Evolutionary conservation across 1,140 invertebrate species (phyloP).

Genomic region (Drosophila teissieri): DNA sequence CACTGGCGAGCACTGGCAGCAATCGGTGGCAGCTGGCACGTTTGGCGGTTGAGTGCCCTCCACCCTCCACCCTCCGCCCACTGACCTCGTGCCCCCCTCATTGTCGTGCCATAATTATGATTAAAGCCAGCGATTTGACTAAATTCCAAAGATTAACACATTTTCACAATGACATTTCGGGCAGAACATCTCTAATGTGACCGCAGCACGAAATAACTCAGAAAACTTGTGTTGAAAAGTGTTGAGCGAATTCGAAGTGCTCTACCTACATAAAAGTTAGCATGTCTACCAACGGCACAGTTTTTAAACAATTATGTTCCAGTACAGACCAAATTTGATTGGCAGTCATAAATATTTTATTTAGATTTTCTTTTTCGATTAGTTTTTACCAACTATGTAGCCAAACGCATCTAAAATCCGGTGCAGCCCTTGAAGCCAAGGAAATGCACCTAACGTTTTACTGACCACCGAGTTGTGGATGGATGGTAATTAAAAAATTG

Average conservation of each 20-base stretch:
- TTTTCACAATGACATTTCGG: constrained; percentile 64
- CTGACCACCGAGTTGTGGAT: constrained; percentile 3
- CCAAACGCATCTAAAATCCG: not conserved
- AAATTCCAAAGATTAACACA: constrained; percentile 76
- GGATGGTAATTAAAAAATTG: constrained; percentile 66
- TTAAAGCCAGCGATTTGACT: constrained; percentile 71
- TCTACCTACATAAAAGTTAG: not conserved
- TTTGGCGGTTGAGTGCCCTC: constrained; percentile 70
- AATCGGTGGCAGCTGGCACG: constrained; percentile 73
- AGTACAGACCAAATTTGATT: too few relatives aligned
- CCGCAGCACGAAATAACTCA: constrained; percentile 41
- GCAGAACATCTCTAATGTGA: constrained; percentile 50
- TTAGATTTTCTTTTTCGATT: not conserved
- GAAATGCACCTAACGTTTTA: not conserved
- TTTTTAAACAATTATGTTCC: too few relatives aligned
- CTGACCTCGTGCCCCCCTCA: not conserved
- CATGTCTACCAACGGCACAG: not conserved
- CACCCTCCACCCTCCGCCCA: constrained; percentile 10
- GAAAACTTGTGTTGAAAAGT: constrained; percentile 2
- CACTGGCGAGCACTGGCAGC: constrained; percentile 31
- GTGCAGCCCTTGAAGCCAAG: not conserved
- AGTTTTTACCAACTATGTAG: not conserved
- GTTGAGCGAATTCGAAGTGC: constrained; percentile 1
- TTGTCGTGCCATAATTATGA: constrained; percentile 55
- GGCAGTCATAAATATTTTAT: not conserved